Evolutionary conservation across 2,888 invertebrate genomes (phyloP), one percentile per base, ranked within the genome.

Genomic region (Epicampocera succincta): DNA sequence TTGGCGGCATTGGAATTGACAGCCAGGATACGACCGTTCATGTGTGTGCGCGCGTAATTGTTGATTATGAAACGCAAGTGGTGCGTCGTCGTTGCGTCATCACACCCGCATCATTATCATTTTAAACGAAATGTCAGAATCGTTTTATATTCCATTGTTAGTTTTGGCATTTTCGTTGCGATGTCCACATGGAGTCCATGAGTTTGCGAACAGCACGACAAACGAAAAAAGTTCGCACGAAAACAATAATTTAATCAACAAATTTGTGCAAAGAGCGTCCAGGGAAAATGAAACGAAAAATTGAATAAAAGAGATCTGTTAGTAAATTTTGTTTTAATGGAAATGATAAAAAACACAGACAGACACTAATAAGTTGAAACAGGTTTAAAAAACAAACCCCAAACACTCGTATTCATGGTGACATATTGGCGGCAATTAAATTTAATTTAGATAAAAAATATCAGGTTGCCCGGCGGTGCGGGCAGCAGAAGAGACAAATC

Each of bases 91-190:
- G 40, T 68, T 73, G 52, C 38, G 25, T 48, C 29, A 56, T 56
- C 72, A 69, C 19, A 69, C 19, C 33, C 42, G 25, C 21, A 60
- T 29, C 46, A 63, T 44, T 52, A 46, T 73, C 33, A 54, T 63
- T 63, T 38, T 21, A 15, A 29, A 38, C 11, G 15, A 54, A 38
- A 63, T 38, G 52, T 54, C 44, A 73, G 54, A 73, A 46, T 54
- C 21, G 46, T 63, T 63, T 73, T 63, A 44, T 44, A 38, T 58
- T 42, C 5, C 5, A 42, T 61, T 19, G 56, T 58, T 48, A 15
- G 44, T 56, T 56, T 69, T 56, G 25, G 17, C 42, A 13, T 42
- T 56, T 29, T 69, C 19, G 19, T 69, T 69, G 44, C 33, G 3
- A 44, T 29, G 29, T 17, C 42, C 66, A 68, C 25, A n/a, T 54